Percentiles rank a stretch among this genome's conserved stretches.
These are phyloP conservation scores for Nestor notabilis DNA, from an alignment of 2,113 vertebrate genomes.

Conservation along the genomic window DNA sequence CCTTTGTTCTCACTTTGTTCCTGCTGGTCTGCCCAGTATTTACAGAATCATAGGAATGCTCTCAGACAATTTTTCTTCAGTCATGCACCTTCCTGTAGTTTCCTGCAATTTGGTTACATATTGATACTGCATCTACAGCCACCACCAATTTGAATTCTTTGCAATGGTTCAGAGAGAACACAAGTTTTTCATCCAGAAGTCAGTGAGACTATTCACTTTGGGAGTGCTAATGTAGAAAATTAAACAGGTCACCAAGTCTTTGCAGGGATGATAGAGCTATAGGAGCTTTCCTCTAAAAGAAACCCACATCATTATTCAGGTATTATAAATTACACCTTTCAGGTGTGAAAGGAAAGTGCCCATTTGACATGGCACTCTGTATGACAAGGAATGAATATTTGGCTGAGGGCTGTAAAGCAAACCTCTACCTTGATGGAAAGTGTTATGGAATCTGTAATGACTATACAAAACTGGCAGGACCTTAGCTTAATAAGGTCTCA, in stretches of 20 bases:
- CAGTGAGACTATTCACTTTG: not conserved
- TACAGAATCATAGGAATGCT: not conserved
- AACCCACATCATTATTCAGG: not conserved
- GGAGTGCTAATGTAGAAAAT: not conserved
- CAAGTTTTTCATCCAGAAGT: not conserved
- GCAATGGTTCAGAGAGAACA: not conserved
- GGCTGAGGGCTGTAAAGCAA: not conserved
- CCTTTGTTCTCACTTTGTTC: not conserved
- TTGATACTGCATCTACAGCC: not conserved
- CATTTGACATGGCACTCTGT: not conserved
- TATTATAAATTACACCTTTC: not conserved
- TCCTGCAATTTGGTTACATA: not conserved
- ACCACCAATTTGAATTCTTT: not conserved
- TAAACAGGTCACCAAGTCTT: not conserved
- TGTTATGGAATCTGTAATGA: not conserved
- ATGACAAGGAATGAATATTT: not conserved
- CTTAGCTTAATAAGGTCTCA: conserved; percentile 29
- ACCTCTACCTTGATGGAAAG: not conserved
- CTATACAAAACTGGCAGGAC: not conserved
- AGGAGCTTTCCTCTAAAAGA: not conserved
- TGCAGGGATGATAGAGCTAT: not conserved
- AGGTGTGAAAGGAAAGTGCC: not conserved
- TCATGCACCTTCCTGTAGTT: not conserved
- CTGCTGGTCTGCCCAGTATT: not conserved
- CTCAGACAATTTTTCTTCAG: not conserved